Conservation (phyloP, 2,113 vertebrate species). For the Gambusia affinis region DNA sequence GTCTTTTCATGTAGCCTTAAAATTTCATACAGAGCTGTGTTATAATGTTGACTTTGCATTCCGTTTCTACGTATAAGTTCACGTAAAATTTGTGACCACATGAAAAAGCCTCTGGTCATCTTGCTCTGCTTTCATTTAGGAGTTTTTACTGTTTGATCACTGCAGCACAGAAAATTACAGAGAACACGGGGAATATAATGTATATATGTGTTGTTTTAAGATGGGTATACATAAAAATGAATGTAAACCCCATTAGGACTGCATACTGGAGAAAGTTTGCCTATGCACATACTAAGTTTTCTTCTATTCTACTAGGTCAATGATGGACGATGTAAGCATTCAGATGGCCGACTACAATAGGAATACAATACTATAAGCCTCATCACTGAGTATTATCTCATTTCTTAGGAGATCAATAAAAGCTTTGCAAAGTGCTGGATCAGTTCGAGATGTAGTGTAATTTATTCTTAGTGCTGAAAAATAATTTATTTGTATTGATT, state of each 20-base stretch:
- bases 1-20: slow-evolving; percentile 68
- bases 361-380: slow-evolving; percentile 73
- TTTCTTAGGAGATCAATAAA: slow-evolving; percentile 73
- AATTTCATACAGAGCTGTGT: slow-evolving; percentile 34
- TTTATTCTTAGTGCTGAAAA: slow-evolving; percentile 85
- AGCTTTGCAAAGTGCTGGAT: slow-evolving; percentile 44
- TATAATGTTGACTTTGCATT: neutral
- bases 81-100: too few species aligned
- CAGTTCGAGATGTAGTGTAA: slow-evolving; percentile 73
- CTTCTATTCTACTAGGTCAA: slow-evolving; percentile 45
- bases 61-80: neutral
- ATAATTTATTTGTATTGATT: slow-evolving; percentile 84
- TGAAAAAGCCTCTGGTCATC: too few species aligned
- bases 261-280: neutral
- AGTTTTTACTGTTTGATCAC: too few species aligned
- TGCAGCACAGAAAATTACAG: too few species aligned
- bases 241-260: neutral
- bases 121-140: too few species aligned
- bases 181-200: too few species aligned
- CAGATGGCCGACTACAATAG: slow-evolving; percentile 58
- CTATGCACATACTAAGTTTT: slow-evolving; percentile 16
- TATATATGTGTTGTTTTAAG: too few species aligned
- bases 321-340: slow-evolving; percentile 58
- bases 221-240: neutral
- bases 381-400: slow-evolving; percentile 71